Conservation (phyloP, 2,888 invertebrate genomes). For the Tuta absoluta region DNA sequence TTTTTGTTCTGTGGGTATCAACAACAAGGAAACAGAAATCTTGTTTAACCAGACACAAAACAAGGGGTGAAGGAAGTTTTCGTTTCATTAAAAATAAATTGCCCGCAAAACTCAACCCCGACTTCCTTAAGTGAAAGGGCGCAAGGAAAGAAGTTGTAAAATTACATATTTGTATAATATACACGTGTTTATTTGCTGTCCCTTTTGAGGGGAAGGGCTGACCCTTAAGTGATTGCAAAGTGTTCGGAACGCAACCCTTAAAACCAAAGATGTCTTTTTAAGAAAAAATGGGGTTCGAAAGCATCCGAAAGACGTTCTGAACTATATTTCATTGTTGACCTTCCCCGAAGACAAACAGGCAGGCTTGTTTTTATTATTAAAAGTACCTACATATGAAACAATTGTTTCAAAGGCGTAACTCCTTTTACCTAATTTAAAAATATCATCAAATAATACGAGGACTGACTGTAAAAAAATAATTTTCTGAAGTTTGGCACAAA, state of each 20-base stretch:
- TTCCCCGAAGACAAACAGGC: too few relatives aligned
- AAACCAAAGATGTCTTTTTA: slow-evolving; percentile 36
- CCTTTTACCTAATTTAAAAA: too few relatives aligned
- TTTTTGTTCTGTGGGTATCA: neutral
- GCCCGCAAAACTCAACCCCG: slow-evolving; percentile 15
- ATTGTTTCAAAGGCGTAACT: too few relatives aligned
- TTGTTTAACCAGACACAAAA: slow-evolving; percentile 21
- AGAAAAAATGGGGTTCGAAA: neutral
- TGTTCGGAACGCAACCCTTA: slow-evolving; percentile 40
- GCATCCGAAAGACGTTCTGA: too few relatives aligned
- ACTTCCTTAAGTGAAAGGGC: slow-evolving; percentile 15
- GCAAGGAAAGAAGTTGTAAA: slow-evolving; percentile 28
- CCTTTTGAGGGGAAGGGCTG: slow-evolving; percentile 40
- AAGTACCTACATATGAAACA: too few relatives aligned
- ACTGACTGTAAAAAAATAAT: too few relatives aligned
- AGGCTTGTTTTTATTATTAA: too few relatives aligned
- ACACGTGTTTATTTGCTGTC: slow-evolving; percentile 36
- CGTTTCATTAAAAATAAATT: slow-evolving; percentile 29
- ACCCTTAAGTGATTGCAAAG: slow-evolving; percentile 50
- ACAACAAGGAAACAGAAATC: slow-evolving; percentile 9
- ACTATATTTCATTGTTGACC: too few relatives aligned
- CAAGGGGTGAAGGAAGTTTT: slow-evolving; percentile 14
- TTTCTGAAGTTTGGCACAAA: too few relatives aligned
- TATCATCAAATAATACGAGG: too few relatives aligned
- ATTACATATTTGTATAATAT: slow-evolving; percentile 31